phyloP scores from a whole-genome alignment of 2,113 vertebrate species.

The Octodon degus region DNA sequence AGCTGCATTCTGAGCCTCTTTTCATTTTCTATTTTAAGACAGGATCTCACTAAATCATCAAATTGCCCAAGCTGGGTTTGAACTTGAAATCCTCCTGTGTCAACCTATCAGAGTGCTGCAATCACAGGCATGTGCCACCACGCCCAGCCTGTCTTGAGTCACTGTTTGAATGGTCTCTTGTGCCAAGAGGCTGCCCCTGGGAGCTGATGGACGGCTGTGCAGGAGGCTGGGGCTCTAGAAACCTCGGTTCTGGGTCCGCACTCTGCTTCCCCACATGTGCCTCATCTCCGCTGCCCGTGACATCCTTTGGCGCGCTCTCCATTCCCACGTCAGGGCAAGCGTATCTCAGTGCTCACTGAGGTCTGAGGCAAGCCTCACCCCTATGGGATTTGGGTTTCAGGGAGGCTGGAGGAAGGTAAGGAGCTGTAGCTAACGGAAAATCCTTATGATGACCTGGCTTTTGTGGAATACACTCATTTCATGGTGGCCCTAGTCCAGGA shows the following conservation, averaged over 20 bases:
- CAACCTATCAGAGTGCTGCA: neutral
- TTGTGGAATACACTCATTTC: neutral
- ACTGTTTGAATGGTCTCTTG: neutral
- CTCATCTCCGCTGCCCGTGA: neutral
- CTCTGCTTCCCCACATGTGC: neutral
- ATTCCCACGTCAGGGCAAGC: neutral
- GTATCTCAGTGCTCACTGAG: neutral
- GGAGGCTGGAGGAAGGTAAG: neutral
- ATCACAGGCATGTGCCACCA: neutral
- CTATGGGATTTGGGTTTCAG: neutral
- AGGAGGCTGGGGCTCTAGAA: neutral
- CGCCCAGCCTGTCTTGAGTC: neutral
- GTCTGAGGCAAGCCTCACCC: neutral
- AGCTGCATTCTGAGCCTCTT: neutral
- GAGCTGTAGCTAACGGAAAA: neutral
- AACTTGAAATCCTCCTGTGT: neutral
- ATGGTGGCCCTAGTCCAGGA: neutral
- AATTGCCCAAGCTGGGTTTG: neutral
- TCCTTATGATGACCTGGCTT: neutral
- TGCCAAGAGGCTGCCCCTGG: neutral
- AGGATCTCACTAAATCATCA: neutral
- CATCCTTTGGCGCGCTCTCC: neutral
- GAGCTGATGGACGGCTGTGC: neutral
- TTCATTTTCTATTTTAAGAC: neutral
- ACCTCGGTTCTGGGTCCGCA: neutral